These are phyloP conservation scores for Chrysolina haemoptera DNA, from an alignment of 2,888 invertebrate species.

Conservation along the genomic window DNA sequence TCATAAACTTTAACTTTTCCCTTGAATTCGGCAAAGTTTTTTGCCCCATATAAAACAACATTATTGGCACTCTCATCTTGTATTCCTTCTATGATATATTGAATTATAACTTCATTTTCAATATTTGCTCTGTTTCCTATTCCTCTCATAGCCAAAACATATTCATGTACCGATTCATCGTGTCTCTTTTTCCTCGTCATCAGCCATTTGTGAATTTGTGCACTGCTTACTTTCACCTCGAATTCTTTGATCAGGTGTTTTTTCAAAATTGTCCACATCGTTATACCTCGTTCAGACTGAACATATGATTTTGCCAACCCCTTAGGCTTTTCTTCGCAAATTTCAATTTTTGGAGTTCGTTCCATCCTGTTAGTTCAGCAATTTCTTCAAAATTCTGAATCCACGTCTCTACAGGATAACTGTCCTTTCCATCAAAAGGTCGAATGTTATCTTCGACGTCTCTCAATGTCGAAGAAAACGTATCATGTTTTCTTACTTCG, in stretches of 20 bases:
- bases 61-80: conserved; percentile 52
- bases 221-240: conserved; percentile 49
- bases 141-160: conserved; percentile 64
- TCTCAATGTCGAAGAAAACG: conserved; percentile 50
- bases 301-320: conserved; percentile 57
- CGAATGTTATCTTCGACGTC: conserved; percentile 56
- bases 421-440: conserved; percentile 52
- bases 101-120: conserved; percentile 62
- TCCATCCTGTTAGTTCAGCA: conserved; percentile 54
- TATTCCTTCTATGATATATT: conserved; percentile 66
- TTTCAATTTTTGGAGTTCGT: conserved; percentile 57
- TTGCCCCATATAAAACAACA: conserved; percentile 53
- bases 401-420: conserved; percentile 54
- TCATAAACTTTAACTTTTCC: conserved; percentile 49
- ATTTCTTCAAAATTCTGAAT: conserved; percentile 57
- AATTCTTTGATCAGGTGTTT: conserved; percentile 52
- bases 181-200: conserved; percentile 57
- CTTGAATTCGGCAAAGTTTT: conserved; percentile 36
- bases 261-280: conserved; percentile 51
- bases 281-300: conserved; percentile 53
- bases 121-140: conserved; percentile 61
- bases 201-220: conserved; percentile 49
- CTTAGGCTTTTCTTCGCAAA: conserved; percentile 55
- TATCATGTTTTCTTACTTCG: conserved; percentile 6
- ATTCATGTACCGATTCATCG: conserved; percentile 63